Conservation (phyloP, 2,113 vertebrate species). For the Camelus dromedarius region DNA sequence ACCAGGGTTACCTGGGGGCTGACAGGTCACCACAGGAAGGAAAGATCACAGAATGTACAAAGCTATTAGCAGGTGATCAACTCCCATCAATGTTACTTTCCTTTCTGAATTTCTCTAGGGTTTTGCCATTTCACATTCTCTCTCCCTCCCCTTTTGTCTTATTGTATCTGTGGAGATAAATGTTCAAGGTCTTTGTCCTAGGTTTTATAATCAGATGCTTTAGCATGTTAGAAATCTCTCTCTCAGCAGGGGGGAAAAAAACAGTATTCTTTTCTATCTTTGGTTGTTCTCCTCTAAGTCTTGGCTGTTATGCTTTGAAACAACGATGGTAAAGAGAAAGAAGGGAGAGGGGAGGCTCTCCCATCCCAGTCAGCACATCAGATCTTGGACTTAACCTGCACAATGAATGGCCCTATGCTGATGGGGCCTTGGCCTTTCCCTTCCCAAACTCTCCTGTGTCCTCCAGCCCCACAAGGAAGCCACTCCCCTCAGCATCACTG, state of each 20-base stretch:
- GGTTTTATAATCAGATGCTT: slow-evolving; percentile 33
- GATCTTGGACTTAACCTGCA: not conserved
- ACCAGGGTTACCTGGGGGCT: not conserved
- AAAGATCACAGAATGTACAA: not conserved
- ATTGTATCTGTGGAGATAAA: not conserved
- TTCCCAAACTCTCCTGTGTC: not conserved
- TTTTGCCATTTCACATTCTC: not conserved
- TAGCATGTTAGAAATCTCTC: not conserved
- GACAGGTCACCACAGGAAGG: not conserved
- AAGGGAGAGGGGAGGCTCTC: not conserved
- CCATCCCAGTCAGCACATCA: not conserved
- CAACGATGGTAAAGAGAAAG: not conserved
- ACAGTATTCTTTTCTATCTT: not conserved
- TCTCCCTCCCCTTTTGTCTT: not conserved
- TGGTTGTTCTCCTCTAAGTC: not conserved
- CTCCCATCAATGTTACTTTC: not conserved
- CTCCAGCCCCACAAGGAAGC: not conserved
- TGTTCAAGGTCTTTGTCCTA: not conserved
- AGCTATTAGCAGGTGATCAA: not conserved
- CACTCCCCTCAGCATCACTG: not conserved
- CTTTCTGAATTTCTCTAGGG: not conserved
- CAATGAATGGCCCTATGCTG: not conserved
- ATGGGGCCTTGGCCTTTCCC: not conserved
- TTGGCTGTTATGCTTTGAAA: not conserved
- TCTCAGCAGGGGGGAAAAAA: not conserved